A percentile compares a stretch with the other conserved stretches of the same genome.
Evolutionary conservation across 2,113 vertebrate genomes (phyloP).

Genomic region (Phycodurus eques): DNA sequence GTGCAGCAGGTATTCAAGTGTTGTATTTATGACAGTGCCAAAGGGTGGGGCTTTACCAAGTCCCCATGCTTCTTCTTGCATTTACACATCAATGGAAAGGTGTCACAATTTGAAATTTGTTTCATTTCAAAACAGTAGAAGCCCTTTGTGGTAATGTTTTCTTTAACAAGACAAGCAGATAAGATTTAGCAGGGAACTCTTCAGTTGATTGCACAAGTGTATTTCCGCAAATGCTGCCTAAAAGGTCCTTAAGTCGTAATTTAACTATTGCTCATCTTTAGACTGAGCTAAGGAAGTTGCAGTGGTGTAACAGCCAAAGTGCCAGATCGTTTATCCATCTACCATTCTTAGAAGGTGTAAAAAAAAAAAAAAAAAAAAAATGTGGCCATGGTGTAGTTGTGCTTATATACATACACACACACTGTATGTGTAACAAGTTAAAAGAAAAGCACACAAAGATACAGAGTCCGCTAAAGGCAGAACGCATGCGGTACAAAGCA

Average conservation of each 20-base stretch:
- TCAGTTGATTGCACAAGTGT: constrained; percentile 21
- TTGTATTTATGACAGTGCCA: constrained; percentile 73
- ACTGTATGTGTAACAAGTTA: neutral
- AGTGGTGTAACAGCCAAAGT: constrained; percentile 62
- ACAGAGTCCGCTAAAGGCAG: neutral
- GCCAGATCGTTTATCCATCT: constrained; percentile 49
- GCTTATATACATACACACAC: constrained; percentile 7
- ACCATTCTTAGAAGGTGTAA: constrained; percentile 31
- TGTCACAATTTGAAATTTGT: constrained; percentile 14
- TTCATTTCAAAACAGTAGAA: neutral
- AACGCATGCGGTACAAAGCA: neutral
- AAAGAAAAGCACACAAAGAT: neutral
- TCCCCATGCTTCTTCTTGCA: constrained; percentile 43
- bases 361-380: neutral
- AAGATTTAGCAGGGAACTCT: constrained; percentile 18
- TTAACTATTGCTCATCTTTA: constrained; percentile 34
- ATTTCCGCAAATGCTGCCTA: constrained; percentile 10
- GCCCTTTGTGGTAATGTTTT: constrained; percentile 16
- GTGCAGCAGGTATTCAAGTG: constrained; percentile 50
- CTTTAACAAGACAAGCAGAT: constrained; percentile 12
- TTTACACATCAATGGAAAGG: constrained; percentile 35
- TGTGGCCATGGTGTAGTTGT: constrained; percentile 1
- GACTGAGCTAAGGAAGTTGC: constrained; percentile 38
- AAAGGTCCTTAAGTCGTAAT: constrained; percentile 8
- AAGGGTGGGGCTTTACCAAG: constrained; percentile 59